Evolutionary conservation across 2,113 vertebrate genomes (phyloP).

Genomic region (Corythaeola cristata): DNA sequence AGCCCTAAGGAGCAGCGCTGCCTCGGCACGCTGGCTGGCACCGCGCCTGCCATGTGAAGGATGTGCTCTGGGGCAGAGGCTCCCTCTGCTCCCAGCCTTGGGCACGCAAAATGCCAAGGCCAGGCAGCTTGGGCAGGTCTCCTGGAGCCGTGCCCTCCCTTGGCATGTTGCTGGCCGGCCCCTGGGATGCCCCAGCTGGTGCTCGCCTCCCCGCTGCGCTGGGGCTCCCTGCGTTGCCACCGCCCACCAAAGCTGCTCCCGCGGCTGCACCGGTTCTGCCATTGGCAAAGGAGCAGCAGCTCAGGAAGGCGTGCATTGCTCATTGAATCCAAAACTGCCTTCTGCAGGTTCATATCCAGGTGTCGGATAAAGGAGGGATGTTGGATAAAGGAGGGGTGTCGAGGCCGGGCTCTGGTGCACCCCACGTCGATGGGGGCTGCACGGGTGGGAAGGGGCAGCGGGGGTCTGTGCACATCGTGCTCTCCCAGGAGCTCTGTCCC

Average conservation of each 20-base stretch:
- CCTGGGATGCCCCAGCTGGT: background rate
- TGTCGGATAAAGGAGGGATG: fast-evolving
- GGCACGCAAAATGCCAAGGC: fast-evolving
- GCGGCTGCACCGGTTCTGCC: fast-evolving
- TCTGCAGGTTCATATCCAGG: background rate
- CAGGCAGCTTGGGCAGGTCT: background rate
- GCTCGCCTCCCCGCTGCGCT: fast-evolving
- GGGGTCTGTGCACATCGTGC: fast-evolving
- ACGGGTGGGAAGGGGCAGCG: background rate
- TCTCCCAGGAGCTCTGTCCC: background rate
- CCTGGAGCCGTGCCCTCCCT: background rate
- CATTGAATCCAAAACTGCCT: background rate
- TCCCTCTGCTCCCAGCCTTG: background rate
- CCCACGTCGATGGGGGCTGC: fast-evolving
- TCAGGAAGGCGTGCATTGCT: background rate
- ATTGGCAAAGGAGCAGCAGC: fast-evolving
- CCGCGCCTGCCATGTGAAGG: background rate
- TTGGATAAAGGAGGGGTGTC: fast-evolving
- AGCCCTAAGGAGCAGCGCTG: background rate
- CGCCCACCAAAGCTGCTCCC: fast-evolving
- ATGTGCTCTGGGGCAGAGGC: background rate
- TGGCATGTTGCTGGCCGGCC: background rate
- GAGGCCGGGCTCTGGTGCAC: background rate
- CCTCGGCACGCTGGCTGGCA: fast-evolving
- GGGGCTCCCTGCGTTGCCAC: background rate